Conservation (phyloP, 2,113 vertebrate species). For the Climacteris rufus region DNA sequence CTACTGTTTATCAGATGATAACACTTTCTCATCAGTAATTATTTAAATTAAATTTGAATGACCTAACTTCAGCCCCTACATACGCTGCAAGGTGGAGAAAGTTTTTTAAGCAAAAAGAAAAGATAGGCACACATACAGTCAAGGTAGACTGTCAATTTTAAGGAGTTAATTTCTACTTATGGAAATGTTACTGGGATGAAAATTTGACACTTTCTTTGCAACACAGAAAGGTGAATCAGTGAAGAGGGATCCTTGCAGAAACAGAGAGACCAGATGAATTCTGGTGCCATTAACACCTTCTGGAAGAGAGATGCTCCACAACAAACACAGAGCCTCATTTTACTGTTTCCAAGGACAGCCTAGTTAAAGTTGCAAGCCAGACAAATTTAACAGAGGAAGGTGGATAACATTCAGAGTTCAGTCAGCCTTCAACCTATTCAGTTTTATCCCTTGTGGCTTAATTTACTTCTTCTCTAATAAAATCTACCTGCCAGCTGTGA, state of each 20-base stretch:
- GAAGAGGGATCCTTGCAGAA: not conserved
- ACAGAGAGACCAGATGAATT: not conserved
- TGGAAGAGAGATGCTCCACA: not conserved
- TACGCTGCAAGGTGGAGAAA: not conserved
- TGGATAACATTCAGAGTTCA: slow-evolving; percentile 24
- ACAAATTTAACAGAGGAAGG: slow-evolving; percentile 20
- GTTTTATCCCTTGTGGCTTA: slow-evolving; percentile 63
- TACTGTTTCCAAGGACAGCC: slow-evolving; percentile 30
- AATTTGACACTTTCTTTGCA: not conserved
- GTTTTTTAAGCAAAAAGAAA: not conserved
- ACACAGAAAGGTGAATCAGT: not conserved
- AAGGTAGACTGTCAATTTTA: not conserved
- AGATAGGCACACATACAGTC: not conserved
- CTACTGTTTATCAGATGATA: not conserved
- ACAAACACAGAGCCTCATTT: not conserved
- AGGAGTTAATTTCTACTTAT: not conserved
- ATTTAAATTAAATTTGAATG: not conserved
- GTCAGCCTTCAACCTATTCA: slow-evolving; percentile 44
- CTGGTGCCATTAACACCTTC: not conserved
- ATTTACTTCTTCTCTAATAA: slow-evolving; percentile 65
- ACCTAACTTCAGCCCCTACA: not conserved
- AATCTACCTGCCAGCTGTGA: slow-evolving; percentile 66
- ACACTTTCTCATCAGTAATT: not conserved
- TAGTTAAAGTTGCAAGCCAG: slow-evolving; percentile 37
- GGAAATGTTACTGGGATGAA: not conserved